Evolutionary conservation across 2,113 vertebrate genomes (phyloP), one percentile per base, ranked within the genome.

Genomic region (Alosa alosa): DNA sequence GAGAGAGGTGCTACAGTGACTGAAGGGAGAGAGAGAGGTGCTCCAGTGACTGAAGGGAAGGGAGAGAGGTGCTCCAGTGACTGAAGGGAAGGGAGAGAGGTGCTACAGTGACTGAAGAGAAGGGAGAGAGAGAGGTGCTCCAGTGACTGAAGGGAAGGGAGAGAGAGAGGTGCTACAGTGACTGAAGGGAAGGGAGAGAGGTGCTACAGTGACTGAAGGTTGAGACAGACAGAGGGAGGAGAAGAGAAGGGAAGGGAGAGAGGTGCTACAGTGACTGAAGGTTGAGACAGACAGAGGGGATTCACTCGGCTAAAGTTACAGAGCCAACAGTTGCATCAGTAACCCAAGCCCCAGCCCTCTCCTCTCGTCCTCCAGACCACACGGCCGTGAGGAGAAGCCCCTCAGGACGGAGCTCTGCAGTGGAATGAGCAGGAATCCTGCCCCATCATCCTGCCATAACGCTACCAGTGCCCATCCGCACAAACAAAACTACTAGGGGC

Each of bases 221-320:
- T n/a, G n/a, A n/a, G n/a, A n/a, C n/a, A n/a, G n/a, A n/a, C n/a
- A n/a, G n/a, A n/a, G n/a, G n/a, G n/a, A n/a, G n/a, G n/a, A n/a
- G n/a, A n/a, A n/a, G n/a, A n/a, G n/a, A n/a, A n/a, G n/a, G n/a
- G n/a, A 2, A 11, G 25, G n/a, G 10, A 72, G 25, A 31, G n/a
- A 82, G 15, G n/a, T 25, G n/a, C n/a, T n/a, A 81, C 91, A 89
- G 92, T 89, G 87, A 86, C 25, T 36, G 72, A 78, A 39, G 72
- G 13, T 17, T 31, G 25, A 39, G 72, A 3, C 31, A 78, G 72
- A 3, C 72, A 78, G 72, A 39, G 72, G 36, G 72, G 9, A 78
- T 78, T 82, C 60, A 92, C 72, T 83, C 57, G 89, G 92, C 92
- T 94, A 91, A 93, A 92, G 93, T 94, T 95, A 93, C 94, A 91